Conservation (phyloP, 37 sponge, comb jelly and placozoan genomes). For the Cliona cf. orientalis region DNA sequence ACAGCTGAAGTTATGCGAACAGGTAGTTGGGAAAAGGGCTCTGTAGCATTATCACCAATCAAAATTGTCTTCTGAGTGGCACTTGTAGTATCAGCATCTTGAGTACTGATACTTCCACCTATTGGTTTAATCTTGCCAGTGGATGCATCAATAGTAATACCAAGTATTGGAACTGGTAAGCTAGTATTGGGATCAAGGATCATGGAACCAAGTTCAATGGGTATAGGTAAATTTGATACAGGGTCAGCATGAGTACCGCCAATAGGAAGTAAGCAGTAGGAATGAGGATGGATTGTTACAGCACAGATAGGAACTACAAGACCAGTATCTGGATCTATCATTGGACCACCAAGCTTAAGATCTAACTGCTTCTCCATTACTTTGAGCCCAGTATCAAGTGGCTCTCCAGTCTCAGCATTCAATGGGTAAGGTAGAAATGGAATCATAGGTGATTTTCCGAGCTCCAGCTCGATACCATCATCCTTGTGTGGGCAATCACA, state of each 20-base stretch:
- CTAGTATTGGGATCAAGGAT: not conserved
- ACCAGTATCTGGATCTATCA: constrained; percentile 3
- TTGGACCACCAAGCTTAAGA: not conserved
- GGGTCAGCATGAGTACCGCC: constrained; percentile 7
- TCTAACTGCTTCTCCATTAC: not conserved
- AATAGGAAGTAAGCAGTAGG: not conserved
- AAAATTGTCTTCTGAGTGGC: not conserved
- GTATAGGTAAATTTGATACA: not conserved
- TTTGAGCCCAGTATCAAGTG: not conserved
- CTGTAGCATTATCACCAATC: not conserved
- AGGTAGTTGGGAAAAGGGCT: constrained; percentile 2
- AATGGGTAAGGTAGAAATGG: constrained; percentile 5
- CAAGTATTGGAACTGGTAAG: not conserved
- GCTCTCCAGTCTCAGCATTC: constrained; percentile 4
- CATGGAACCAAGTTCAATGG: not conserved
- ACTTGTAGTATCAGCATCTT: not conserved
- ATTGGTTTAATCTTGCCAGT: not conserved
- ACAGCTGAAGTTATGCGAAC: not conserved
- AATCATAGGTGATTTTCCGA: not conserved
- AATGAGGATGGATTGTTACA: constrained; percentile 1
- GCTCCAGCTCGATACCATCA: not conserved
- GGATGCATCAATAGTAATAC: not conserved
- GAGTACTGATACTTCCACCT: not conserved
- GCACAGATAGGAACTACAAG: constrained; percentile 14
- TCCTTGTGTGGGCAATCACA: not conserved